Conservation (phyloP, 2,113 vertebrate genomes). For the Melanocharis versteri region DNA sequence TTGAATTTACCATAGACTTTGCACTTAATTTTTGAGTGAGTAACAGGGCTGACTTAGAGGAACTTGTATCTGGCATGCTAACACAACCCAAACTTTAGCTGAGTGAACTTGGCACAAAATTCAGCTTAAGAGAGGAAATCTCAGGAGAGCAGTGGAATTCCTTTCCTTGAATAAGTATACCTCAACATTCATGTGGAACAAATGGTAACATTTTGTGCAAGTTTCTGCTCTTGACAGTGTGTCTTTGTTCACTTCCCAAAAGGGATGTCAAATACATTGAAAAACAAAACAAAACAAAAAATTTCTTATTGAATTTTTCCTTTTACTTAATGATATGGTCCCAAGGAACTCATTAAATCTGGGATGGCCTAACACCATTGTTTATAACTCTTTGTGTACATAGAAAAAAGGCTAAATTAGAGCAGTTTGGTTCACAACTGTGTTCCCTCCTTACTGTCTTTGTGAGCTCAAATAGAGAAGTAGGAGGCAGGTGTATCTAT, state of each 20-base stretch:
- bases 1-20: not conserved
- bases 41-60: not conserved
- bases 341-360: not conserved
- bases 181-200: conserved; percentile 61
- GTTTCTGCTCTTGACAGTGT: conserved; percentile 66
- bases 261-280: conserved; percentile 65
- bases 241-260: conserved; percentile 71
- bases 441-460: not conserved
- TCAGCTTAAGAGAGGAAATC: conserved; percentile 63
- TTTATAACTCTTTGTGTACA: not conserved
- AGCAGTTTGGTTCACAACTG: not conserved
- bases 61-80: conserved; percentile 11
- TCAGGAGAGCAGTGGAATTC: conserved; percentile 72
- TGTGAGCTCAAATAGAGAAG: not conserved
- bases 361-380: not conserved
- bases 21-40: conserved; percentile 10
- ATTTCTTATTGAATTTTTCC: conserved; percentile 42
- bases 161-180: conserved; percentile 68
- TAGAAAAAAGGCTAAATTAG: not conserved
- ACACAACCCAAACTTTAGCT: not conserved
- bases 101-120: conserved; percentile 56
- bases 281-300: conserved; percentile 60
- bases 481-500: not conserved
- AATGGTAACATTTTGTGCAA: conserved; percentile 74
- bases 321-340: conserved; percentile 28